Conservation (phyloP, 1,140 invertebrate genomes). For the Drosophila pruinosa region DNA sequence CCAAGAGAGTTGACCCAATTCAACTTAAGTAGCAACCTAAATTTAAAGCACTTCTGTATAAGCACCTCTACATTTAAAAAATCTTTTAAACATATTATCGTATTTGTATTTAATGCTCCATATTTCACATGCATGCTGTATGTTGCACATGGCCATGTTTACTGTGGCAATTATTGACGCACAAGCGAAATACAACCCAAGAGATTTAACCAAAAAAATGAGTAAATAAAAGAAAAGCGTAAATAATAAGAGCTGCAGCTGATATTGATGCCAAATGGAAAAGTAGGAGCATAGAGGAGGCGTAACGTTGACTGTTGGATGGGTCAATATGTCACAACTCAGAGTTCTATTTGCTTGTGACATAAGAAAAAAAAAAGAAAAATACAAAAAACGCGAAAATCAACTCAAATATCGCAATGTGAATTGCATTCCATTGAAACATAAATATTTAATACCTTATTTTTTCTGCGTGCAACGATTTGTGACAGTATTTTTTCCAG, state of each 20-base stretch:
- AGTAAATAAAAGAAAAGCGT: neutral
- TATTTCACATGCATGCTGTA: slow-evolving; percentile 30
- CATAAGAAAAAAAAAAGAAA: slow-evolving; percentile 24
- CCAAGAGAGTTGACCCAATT: neutral
- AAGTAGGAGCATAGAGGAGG: neutral
- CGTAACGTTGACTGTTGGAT: slow-evolving; percentile 10
- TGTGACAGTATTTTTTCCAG: slow-evolving; percentile 57
- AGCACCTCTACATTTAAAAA: neutral
- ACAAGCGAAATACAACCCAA: slow-evolving; percentile 57
- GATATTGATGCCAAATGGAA: slow-evolving; percentile 13
- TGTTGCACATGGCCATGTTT: slow-evolving; percentile 34
- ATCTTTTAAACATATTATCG: slow-evolving; percentile 38
- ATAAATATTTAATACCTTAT: slow-evolving; percentile 77
- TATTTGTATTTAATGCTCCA: slow-evolving; percentile 37
- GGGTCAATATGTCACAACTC: slow-evolving; percentile 74
- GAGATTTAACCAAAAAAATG: slow-evolving; percentile 50
- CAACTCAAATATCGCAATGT: slow-evolving; percentile 47
- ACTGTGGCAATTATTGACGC: slow-evolving; percentile 71
- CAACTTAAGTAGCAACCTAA: neutral
- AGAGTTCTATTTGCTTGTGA: slow-evolving; percentile 44
- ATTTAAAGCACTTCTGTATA: neutral
- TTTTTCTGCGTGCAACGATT: slow-evolving; percentile 52
- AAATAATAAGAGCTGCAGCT: slow-evolving; percentile 18
- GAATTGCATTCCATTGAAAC: slow-evolving; percentile 72
- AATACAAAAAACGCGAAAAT: slow-evolving; percentile 25